Conservation (phyloP, 2,797 vertebrate species). For the Tinamus major region DNA sequence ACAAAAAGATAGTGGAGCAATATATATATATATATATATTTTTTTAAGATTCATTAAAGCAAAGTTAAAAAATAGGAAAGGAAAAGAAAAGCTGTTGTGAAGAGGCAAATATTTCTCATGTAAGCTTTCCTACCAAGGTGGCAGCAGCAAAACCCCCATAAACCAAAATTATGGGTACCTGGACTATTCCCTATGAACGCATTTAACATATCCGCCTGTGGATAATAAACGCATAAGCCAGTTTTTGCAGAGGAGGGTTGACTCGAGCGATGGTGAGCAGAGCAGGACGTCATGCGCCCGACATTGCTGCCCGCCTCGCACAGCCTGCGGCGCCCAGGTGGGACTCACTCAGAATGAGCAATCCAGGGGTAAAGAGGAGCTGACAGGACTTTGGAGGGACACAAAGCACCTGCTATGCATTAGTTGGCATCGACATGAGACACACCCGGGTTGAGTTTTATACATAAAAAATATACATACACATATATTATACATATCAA, state of each 20-base stretch:
- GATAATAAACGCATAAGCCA: background rate
- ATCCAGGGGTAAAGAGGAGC: constrained; percentile 37
- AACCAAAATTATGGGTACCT: background rate
- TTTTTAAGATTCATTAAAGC: background rate
- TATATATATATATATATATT: too few species aligned
- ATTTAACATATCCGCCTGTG: background rate
- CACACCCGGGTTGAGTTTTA: fast-evolving
- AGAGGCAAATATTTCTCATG: background rate
- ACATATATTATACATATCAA: background rate
- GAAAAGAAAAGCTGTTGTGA: background rate
- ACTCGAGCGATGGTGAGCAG: background rate
- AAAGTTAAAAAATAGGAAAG: background rate
- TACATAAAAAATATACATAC: background rate
- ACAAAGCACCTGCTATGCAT: background rate
- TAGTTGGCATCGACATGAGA: background rate
- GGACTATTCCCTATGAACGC: background rate
- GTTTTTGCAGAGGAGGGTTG: background rate
- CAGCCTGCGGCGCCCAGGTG: background rate
- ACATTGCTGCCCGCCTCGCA: background rate
- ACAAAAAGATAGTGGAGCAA: background rate
- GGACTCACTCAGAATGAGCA: background rate
- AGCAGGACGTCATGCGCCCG: background rate
- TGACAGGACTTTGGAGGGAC: constrained; percentile 53
- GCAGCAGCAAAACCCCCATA: background rate
- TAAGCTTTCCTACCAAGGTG: background rate